Base-by-base conservation (phyloP, 2,113 vertebrate species). In the Anguilla japonica region DNA sequence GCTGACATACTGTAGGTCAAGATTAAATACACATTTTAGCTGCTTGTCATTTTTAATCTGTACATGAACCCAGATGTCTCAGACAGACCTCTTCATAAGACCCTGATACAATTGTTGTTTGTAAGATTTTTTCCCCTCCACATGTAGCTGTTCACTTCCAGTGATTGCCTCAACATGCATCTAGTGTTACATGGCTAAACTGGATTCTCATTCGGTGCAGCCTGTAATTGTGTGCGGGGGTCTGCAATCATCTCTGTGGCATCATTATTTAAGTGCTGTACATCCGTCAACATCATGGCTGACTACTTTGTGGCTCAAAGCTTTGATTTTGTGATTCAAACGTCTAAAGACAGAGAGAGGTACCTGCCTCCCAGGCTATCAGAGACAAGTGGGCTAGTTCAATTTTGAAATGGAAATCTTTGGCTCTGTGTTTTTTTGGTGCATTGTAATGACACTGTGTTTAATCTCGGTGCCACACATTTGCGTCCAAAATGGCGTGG, bases 1-100 rank as follows among this genome's bases (percentile, higher is more conserved):
- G 3, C 29, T 80, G 53, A 82, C 79, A 81, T 53, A 87, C 40
- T 87, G 56, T 81, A 40, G 78, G 46, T 41, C 67, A 83, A 60
- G 81, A 7, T 26, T 83, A 67, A 26, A 26, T 67, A 67, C 2
- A 26, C 11, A 60, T 60, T 60, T 60, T 60, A 60, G 56, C 60
- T 75, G 71, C 9, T 75, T 75, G 60, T 67, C 4, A 75, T 75
- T 75, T n/a, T 75, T 34, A 75, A 34, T 75, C 8, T 29, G 26
- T 34, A 13, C 7, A 11, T 34, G 9, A 75, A 34, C 71, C 71
- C 71, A 75, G 26, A 34, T 75, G 9, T 75, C 71, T 75, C 26
- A 0, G 26, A 71, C 20, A 71, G 26, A 71, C 20, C 3, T 26
- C 20, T 3, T 34, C 11, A 60, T 60, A 60, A 60, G 56, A 46